These are phyloP conservation scores for Stomatorhinus walkeri DNA, from an alignment of 2,797 vertebrate genomes.

Conservation along the genomic window DNA sequence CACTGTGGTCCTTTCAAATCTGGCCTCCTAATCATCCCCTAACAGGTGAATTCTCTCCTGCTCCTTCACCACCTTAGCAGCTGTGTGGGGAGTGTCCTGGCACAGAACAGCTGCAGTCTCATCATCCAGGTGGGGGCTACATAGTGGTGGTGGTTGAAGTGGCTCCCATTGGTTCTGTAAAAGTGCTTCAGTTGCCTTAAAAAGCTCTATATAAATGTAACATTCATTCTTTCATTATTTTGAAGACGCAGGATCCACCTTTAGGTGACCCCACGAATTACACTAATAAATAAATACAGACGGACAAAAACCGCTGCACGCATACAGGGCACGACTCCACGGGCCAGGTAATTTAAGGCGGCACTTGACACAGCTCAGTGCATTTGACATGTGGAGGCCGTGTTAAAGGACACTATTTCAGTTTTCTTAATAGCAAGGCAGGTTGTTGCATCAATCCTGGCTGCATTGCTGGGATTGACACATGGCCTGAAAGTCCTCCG, in stretches of 20 bases:
- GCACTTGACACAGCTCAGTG: background rate
- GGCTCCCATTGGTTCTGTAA: background rate
- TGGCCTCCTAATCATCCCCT: background rate
- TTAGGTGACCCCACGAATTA: background rate
- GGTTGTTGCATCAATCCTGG: background rate
- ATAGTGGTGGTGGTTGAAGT: background rate
- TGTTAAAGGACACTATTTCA: background rate
- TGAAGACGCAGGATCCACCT: background rate
- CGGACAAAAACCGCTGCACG: background rate
- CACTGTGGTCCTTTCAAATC: background rate
- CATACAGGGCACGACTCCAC: background rate
- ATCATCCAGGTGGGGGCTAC: background rate
- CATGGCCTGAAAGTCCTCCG: background rate
- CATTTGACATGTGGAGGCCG: background rate
- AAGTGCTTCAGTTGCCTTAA: background rate
- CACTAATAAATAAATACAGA: background rate
- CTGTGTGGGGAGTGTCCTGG: background rate
- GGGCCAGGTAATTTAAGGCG: background rate
- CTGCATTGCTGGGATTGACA: background rate
- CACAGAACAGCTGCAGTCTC: background rate
- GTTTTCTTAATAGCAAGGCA: background rate
- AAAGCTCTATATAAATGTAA: background rate
- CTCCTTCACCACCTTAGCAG: background rate
- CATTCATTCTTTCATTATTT: background rate
- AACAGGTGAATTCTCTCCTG: background rate